Evolutionary conservation across 1,140 invertebrate genomes (phyloP), one percentile per base, ranked within the genome.

Genomic region (Micrasema longulum): DNA sequence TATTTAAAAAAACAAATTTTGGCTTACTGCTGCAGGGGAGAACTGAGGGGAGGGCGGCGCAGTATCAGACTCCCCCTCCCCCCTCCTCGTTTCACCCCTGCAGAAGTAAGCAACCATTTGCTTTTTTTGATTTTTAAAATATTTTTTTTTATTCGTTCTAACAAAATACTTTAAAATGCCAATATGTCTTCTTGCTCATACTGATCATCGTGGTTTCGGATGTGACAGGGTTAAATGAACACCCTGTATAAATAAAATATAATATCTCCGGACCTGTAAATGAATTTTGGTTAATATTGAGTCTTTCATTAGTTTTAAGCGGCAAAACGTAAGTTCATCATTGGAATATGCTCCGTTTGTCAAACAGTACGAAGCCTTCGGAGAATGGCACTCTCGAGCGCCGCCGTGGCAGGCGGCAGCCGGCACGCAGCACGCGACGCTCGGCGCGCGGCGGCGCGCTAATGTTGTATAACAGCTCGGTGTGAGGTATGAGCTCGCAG

Each of bases 391-490:
- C 43, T 45, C 43, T 4, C 6, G 10, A 41, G 5, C n/a, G 1
- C 5, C n/a, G 26, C 2, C n/a, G 12, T 10, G 6, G 43, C 43
- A 12, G 43, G n/a, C 3, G 43, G n/a, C 43, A n/a, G 16, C n/a
- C 14, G 14, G 4, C n/a, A 1, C 38, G n/a, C 43, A 14, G 20
- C 22, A 6, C 22, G 50, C 11, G 20, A 23, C 20, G 50, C 22
- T 22, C 20, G 11, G n/a, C 22, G 22, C 20, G 20, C 9, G 12
- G 18, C 52, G 6, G 16, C 16, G 11, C 12, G 23, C 12, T 31
- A 1, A 5, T 55, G 35, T 60, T 60, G 55, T 60, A 60, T 60
- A 60, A 60, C 55, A 38, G 26, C 31, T 4, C 7, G 36, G 55
- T 35, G 35, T 18, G 35, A 16, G 16, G 3, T 22, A 60, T 16